Conservation (phyloP, 2,888 invertebrate genomes). For the Notodonta dromedarius region DNA sequence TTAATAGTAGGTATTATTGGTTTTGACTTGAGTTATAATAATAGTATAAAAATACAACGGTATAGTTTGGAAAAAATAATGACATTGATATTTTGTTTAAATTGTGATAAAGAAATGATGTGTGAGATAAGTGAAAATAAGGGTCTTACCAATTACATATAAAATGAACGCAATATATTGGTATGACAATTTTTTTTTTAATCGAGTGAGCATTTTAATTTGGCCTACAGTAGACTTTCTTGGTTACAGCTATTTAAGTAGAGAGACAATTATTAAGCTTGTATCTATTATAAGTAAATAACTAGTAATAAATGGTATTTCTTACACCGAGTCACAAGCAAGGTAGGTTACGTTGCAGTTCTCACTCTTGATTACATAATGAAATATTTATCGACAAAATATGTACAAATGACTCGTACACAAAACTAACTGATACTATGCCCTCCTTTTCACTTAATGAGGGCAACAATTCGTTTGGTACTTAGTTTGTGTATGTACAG, state of each 20-base stretch:
- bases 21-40: constrained; percentile 14
- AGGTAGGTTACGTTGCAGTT: constrained; percentile 36
- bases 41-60: constrained; percentile 17
- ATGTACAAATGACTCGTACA: constrained; percentile 33
- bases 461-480: neutral
- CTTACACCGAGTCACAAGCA: constrained; percentile 35
- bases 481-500: neutral
- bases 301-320: constrained; percentile 21
- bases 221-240: too few species aligned
- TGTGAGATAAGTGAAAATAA: too few species aligned
- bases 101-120: too few species aligned
- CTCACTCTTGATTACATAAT: constrained; percentile 40
- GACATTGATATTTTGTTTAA: neutral
- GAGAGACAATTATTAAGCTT: constrained; percentile 17
- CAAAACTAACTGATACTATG: neutral
- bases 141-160: too few species aligned
- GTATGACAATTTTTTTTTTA: too few species aligned
- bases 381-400: constrained; percentile 32
- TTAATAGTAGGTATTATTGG: constrained; percentile 24
- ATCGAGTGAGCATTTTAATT: too few species aligned
- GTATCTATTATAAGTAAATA: constrained; percentile 14
- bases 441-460: neutral
- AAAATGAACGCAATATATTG: too few species aligned
- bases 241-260: neutral
- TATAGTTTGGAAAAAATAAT: constrained; percentile 15